These are phyloP conservation scores for Solea solea DNA, from an alignment of 2,113 vertebrate species.

Conservation along the genomic window DNA sequence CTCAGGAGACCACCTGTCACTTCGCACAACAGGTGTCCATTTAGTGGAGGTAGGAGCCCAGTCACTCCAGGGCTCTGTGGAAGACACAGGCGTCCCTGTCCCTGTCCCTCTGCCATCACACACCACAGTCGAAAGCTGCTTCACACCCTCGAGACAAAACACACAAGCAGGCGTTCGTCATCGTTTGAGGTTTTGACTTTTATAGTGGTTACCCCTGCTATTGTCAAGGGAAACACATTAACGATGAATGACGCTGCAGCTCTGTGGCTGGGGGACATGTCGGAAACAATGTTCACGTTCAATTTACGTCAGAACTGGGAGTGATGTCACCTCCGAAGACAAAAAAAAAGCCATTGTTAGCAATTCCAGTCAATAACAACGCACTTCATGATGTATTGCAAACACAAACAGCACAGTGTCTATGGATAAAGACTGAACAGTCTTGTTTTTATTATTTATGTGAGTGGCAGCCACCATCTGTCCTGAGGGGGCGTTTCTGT, in stretches of 20 bases:
- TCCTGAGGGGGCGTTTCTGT: too few relatives aligned
- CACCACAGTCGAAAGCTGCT: neutral
- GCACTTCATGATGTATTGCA: too few relatives aligned
- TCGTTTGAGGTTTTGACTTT: neutral
- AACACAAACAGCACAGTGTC: too few relatives aligned
- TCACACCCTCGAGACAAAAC: neutral
- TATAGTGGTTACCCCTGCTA: neutral
- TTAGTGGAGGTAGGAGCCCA: constrained; percentile 13
- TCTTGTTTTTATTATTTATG: too few relatives aligned
- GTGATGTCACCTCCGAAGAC: too few relatives aligned
- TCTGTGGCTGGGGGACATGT: neutral
- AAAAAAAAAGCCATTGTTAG: too few relatives aligned
- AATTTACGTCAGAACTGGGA: too few relatives aligned
- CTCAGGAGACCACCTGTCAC: constrained; percentile 50
- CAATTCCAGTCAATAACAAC: too few relatives aligned
- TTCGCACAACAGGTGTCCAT: constrained; percentile 48
- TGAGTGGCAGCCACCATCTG: too few relatives aligned
- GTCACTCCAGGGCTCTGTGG: constrained; percentile 2
- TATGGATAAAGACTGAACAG: too few relatives aligned
- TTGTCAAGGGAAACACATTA: neutral
- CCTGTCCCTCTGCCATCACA: constrained; percentile 13
- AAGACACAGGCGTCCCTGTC: constrained; percentile 18
- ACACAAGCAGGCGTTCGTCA: neutral
- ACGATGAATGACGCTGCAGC: neutral
- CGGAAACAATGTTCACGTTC: constrained; percentile 7